Evolutionary conservation across 2,113 vertebrate genomes (phyloP).

Genomic region (Bubo bubo): DNA sequence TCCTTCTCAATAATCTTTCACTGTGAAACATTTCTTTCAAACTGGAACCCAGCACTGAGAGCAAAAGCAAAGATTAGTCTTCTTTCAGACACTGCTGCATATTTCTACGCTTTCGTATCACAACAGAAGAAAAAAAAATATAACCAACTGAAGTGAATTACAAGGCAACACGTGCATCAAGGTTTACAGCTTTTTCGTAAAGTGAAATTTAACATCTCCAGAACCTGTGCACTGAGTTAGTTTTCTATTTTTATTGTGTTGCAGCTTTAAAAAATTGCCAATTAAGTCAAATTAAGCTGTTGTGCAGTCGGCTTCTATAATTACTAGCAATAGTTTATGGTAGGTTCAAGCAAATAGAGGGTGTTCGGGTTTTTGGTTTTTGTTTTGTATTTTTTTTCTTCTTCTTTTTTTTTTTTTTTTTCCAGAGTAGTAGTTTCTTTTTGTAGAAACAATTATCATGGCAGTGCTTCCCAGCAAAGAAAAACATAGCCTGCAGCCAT

Average conservation of each 20-base stretch:
- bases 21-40: not conserved
- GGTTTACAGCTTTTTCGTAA: conserved; percentile 60
- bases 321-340: conserved; percentile 77
- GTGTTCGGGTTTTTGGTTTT: not conserved
- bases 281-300: conserved; percentile 75
- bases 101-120: not conserved
- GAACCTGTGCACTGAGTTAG: conserved; percentile 25
- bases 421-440: conserved; percentile 76
- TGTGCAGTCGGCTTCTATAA: conserved; percentile 75
- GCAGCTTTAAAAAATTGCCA: conserved; percentile 70
- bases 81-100: not conserved
- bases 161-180: not conserved
- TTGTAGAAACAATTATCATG: conserved; percentile 76
- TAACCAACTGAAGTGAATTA: not conserved
- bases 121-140: not conserved
- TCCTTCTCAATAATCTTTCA: not conserved
- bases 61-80: not conserved
- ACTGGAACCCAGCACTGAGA: not conserved
- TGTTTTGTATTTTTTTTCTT: not conserved
- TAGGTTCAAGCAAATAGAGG: conserved; percentile 71
- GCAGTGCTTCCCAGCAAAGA: conserved; percentile 67
- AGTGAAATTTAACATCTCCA: conserved; percentile 61
- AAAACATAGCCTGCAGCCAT: conserved; percentile 72
- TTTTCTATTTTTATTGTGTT: conserved; percentile 69
- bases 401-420: not conserved